Base-by-base conservation (phyloP, 2,797 vertebrate species). In the Rallus crepitans region DNA sequence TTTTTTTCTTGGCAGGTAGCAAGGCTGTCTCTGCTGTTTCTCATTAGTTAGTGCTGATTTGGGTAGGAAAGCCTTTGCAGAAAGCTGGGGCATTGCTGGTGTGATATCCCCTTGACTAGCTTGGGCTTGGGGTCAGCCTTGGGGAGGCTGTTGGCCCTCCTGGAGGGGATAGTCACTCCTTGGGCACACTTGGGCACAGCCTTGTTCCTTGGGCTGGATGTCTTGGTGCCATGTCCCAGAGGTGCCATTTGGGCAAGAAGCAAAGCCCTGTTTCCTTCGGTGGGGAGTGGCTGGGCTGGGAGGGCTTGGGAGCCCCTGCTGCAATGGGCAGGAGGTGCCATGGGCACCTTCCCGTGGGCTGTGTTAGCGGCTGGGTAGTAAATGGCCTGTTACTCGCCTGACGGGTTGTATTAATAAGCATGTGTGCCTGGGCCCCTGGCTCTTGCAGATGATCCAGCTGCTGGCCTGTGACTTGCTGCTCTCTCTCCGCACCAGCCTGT, bases 391-490 rank as follows among this genome's bases (percentile, higher is more conserved):
- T 56, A 20, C 24, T 94, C 5, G 2, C 64, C 42, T 53, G 7
- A 3, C 50, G 81, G 30, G 65, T 30, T 55, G 21, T 61, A 87
- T 33, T 53, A 59, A 60, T 76, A 17, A 77, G 87, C 6, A 0
- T 59, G 24, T 82, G 90, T 93, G 80, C 70, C 68, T 0, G 91
- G 92, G 52, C 45, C 56, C 89, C 53, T 76, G 86, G 82, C 14
- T 94, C 59, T 95, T 79, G 16, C 96, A 99, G 99, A 99, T 99
- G 86, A 98, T 99, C 97, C 99, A 99, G 98, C 98, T 99, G 81
- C 98, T 99, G 88, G 97, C 99, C 82, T 99, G 99, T 97, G 99
- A 99, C 97, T 98, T 99, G 45, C 97, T 99, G 48, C 97, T 99
- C 93, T 99, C 99, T 4, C 97, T 99, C 87, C 98, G 99, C 92